phyloP scores from a whole-genome alignment of 2,797 vertebrate genomes.

The Girardinus metallicus region DNA sequence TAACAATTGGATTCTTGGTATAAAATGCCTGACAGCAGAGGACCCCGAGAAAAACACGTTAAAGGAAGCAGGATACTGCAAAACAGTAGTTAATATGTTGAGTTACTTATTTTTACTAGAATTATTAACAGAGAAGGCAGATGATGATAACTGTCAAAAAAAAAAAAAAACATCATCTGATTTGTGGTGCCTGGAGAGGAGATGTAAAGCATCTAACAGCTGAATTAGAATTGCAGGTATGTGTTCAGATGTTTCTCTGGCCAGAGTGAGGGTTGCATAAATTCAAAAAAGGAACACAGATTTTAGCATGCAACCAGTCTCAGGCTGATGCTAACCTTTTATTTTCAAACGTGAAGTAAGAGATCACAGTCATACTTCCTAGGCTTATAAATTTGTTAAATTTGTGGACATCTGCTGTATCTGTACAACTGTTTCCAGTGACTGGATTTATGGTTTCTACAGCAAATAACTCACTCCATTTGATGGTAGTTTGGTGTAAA shows the following conservation, averaged over 20 bases:
- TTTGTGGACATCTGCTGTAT: not conserved
- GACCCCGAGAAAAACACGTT: not conserved
- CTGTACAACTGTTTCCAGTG: not conserved
- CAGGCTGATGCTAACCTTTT: not conserved
- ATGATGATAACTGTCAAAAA: not conserved
- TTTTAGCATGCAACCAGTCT: not conserved
- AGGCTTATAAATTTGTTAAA: not conserved
- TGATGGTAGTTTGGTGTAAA: not conserved
- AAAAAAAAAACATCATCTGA: not conserved
- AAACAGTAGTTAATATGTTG: not conserved
- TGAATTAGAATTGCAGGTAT: not conserved
- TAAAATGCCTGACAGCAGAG: not conserved
- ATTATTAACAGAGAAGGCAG: not conserved
- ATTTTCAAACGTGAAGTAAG: not conserved
- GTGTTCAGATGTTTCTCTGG: not conserved
- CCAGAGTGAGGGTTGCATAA: constrained; percentile 1
- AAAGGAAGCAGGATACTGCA: not conserved
- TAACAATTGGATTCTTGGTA: not conserved
- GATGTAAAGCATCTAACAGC: not conserved
- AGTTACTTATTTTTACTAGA: not conserved
- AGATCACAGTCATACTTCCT: not conserved
- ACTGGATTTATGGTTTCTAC: not conserved
- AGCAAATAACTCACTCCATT: constrained; percentile 1
- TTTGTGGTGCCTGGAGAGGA: not conserved
- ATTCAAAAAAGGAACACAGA: not conserved